A percentile compares a stretch with the other conserved stretches of the same genome.
Conservation (phyloP, 2,888 invertebrate species). For the Drosophila testacea region DNA sequence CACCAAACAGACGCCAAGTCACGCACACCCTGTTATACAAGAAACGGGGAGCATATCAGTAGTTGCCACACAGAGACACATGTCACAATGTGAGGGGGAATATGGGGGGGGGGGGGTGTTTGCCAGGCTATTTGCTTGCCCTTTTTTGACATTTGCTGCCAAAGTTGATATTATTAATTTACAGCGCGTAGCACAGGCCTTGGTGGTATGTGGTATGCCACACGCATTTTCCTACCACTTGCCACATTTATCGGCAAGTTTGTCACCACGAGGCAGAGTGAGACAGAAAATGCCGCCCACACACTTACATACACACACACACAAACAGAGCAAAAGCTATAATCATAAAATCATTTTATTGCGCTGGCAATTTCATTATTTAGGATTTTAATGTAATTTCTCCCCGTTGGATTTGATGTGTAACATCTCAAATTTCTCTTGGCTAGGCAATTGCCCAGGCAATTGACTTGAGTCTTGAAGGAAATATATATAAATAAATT, state of each 20-base stretch:
- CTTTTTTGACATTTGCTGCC: conserved; percentile 72
- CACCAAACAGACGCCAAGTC: conserved; percentile 66
- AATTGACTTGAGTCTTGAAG: conserved; percentile 36
- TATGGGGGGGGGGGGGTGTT: conserved; percentile 3
- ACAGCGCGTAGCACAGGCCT: conserved; percentile 50
- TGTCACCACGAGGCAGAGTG: conserved; percentile 10
- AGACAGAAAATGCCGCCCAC: conserved; percentile 3
- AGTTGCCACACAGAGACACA: conserved; percentile 46
- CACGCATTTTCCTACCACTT: conserved; percentile 58
- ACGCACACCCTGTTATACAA: conserved; percentile 46
- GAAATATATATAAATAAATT: conserved; percentile 5
- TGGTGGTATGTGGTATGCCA: conserved; percentile 48
- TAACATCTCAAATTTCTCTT: conserved; percentile 40
- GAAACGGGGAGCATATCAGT: conserved; percentile 3
- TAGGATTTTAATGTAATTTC: conserved; percentile 75
- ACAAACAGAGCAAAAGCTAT: conserved; percentile 46
- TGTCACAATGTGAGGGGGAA: conserved; percentile 41
- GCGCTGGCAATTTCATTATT: conserved; percentile 76
- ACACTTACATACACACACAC: conserved; percentile 11
- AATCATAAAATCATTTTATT: conserved; percentile 79
- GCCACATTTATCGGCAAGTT: conserved; percentile 61
- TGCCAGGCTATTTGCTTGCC: conserved; percentile 60
- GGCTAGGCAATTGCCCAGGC: conserved; percentile 36
- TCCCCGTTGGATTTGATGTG: conserved; percentile 46
- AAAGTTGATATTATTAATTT: conserved; percentile 77